A percentile compares a stretch with the other conserved stretches of the same genome.
Conservation (phyloP, 2,888 invertebrate genomes). For the Dione vanillae region DNA sequence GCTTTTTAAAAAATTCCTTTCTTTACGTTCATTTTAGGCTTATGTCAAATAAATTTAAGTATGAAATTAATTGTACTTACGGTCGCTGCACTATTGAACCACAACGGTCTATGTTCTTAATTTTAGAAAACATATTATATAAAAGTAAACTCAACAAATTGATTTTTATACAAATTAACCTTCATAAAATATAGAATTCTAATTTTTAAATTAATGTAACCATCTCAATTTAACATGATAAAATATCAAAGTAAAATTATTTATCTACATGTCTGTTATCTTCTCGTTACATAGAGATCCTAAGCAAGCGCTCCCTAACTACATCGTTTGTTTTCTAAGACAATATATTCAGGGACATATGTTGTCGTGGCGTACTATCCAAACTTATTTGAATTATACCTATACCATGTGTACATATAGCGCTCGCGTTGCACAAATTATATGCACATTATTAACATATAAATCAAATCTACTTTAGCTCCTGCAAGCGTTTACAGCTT, state of each 20-base stretch:
- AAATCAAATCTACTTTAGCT: not conserved
- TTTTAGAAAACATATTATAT: too few species aligned
- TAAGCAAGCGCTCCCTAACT: slow-evolving; percentile 13
- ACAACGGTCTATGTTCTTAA: too few species aligned
- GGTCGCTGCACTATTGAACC: too few species aligned
- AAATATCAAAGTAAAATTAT: not conserved
- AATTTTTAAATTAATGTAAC: too few species aligned
- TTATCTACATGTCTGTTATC: slow-evolving; percentile 13
- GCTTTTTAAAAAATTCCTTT: too few species aligned
- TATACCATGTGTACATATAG: not conserved
- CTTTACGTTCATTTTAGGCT: too few species aligned
- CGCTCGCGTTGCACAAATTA: not conserved
- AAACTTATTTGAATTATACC: slow-evolving; percentile 12
- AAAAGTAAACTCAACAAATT: too few species aligned
- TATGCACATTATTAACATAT: not conserved
- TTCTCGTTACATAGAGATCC: slow-evolving; percentile 17
- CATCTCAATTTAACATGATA: not conserved
- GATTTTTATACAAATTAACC: too few species aligned
- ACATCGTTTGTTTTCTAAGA: slow-evolving; percentile 13
- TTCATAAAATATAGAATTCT: too few species aligned
- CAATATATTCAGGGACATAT: slow-evolving; percentile 12
- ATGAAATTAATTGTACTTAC: too few species aligned
- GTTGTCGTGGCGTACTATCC: slow-evolving; percentile 13
- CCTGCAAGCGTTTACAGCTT: not conserved
- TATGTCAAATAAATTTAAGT: too few species aligned